A percentile compares a stretch with the other conserved stretches of the same genome.
These are phyloP conservation scores for Molossus molossus DNA, from an alignment of 2,797 vertebrate species.

Conservation along the genomic window DNA sequence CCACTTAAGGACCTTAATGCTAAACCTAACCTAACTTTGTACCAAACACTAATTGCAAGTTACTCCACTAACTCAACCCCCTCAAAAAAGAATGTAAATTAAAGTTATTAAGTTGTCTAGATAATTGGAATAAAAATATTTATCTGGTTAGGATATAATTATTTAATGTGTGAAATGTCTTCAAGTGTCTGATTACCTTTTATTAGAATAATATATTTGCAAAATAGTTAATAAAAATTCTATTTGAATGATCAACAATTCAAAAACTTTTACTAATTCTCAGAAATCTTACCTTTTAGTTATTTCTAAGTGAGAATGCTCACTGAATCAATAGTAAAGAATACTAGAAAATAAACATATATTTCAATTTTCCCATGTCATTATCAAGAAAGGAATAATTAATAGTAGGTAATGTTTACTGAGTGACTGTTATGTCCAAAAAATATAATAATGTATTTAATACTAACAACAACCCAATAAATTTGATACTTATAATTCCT, in stretches of 20 bases:
- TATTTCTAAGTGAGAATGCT: neutral
- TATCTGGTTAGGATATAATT: neutral
- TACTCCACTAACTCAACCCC: neutral
- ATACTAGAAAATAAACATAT: neutral
- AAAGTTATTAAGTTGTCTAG: neutral
- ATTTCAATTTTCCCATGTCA: neutral
- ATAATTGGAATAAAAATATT: constrained; percentile 2
- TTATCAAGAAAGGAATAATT: constrained; percentile 34
- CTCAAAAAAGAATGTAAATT: neutral
- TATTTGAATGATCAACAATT: neutral
- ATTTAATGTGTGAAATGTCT: constrained; percentile 4
- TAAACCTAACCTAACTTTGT: neutral
- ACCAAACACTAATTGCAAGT: neutral
- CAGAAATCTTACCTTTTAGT: neutral
- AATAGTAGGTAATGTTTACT: neutral
- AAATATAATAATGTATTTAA: neutral
- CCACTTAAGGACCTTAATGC: neutral
- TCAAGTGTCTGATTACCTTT: neutral
- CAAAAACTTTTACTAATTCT: neutral
- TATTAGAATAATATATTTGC: neutral
- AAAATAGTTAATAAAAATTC: constrained; percentile 42
- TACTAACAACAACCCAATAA: neutral
- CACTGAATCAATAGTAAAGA: neutral
- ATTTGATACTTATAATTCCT: neutral
- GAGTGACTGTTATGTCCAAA: neutral